Conservation (phyloP, 2,888 invertebrate species). For the Xanthorhoe spadicearia region DNA sequence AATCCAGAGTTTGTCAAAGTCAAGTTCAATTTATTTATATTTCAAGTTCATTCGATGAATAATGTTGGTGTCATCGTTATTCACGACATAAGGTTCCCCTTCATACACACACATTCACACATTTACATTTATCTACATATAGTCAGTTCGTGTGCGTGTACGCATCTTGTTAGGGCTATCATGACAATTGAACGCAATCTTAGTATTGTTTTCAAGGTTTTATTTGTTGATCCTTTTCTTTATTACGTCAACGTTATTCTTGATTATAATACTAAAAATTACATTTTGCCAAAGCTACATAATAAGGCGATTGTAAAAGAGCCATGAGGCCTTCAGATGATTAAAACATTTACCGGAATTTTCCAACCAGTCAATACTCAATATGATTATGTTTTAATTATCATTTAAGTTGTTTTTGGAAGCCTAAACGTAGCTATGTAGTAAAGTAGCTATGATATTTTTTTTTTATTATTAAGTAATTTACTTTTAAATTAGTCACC, state of each 20-base stretch:
- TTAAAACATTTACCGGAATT: no score
- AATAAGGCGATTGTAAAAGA: not conserved
- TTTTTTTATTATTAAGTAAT: no score
- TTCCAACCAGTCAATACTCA: no score
- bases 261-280: conserved; percentile 56
- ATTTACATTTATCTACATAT: conserved; percentile 14
- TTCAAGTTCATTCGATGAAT: conserved; percentile 54
- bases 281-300: conserved; percentile 46
- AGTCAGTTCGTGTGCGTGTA: conserved; percentile 29
- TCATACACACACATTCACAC: conserved; percentile 24
- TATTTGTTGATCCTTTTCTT: conserved; percentile 63
- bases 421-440: no score
- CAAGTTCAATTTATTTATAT: conserved; percentile 46
- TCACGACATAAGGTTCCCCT: conserved; percentile 41
- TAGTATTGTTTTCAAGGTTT: conserved; percentile 65
- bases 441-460: no score
- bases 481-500: no score
- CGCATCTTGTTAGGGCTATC: conserved; percentile 51
- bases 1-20: conserved; percentile 39
- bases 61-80: conserved; percentile 54
- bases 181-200: conserved; percentile 58
- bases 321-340: no score
- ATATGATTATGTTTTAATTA: no score
- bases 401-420: no score
- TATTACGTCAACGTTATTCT: conserved; percentile 68